Evolutionary conservation across 2,113 vertebrate species (phyloP), one percentile per base, ranked within the genome.

Genomic region (Oriolus oriolus): DNA sequence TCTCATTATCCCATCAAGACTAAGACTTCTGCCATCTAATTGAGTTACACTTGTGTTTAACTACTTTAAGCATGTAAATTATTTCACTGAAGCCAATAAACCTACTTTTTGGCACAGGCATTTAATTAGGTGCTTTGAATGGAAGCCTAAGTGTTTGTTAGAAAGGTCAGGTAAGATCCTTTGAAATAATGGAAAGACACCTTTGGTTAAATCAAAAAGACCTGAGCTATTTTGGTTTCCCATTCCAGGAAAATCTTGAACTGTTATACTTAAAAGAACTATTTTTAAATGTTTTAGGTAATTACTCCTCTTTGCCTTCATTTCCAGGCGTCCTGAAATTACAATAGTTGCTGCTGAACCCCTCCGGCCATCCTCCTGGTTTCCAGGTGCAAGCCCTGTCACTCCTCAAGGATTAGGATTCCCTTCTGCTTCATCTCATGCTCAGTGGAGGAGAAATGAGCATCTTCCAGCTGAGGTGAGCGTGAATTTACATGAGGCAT

Each of bases 291-390:
- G 6, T 64, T 73, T 84, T 76, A 52, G n/a, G 37, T 85, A 65
- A 68, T 76, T 54, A 66, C 59, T 87, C 7, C 20, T 13, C 13
- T 63, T 73, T 81, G 41, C 22, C 59, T 93, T 80, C 11, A n/a
- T 84, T 75, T 90, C 20, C 33, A 99, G 99, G 88, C 98, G 98
- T 61, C 99, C 99, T 30, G 98, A 99, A 98, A 99, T 99, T 97
- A 99, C 98, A 69, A 98, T 99, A 66, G 97, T 99, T 96, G 98
- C 99, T 54, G 98, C 98, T 54, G 99, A 99, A 92, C 98, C 98
- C 1, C 96, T 99, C 85, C 97, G 97, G 49, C 96, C 97, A 16
- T 97, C 98, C n/a, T 97, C 97, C 42, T 99, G 98, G 99, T 99
- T 99, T 96, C 96, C 98, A 41, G 98, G 98, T 93, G 79, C 89